Conservation (phyloP, 92 coral and sea anemone genomes). For the Zoanthus gigantus region DNA sequence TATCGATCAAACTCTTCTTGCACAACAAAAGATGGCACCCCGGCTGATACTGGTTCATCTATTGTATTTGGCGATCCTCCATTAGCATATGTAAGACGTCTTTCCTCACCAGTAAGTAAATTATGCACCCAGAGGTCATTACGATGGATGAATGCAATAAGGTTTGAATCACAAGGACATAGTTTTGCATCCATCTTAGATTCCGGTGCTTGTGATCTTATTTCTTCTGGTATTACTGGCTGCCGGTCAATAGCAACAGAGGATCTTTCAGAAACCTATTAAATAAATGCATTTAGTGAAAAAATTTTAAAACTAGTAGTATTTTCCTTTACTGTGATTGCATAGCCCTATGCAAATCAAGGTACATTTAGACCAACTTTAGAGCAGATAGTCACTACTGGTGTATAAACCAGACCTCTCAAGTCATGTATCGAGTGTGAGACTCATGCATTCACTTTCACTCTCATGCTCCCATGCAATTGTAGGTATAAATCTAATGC, state of each 20-base stretch:
- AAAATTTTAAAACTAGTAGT: too few relatives aligned
- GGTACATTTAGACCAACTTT: too few relatives aligned
- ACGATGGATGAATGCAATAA: slow-evolving; percentile 93
- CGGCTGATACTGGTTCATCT: slow-evolving; percentile 94
- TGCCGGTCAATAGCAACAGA: slow-evolving; percentile 53
- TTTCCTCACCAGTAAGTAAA: slow-evolving; percentile 80
- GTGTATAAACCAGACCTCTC: too few relatives aligned
- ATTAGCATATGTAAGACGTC: slow-evolving; percentile 87
- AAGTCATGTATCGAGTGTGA: too few relatives aligned
- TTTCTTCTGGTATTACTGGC: slow-evolving; percentile 85
- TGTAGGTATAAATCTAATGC: too few relatives aligned
- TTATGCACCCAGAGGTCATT: slow-evolving; percentile 96
- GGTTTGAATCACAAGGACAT: slow-evolving; percentile 91
- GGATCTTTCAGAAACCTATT: slow-evolving; percentile 49
- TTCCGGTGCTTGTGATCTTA: slow-evolving; percentile 82
- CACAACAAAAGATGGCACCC: slow-evolving; percentile 97
- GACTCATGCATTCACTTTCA: too few relatives aligned
- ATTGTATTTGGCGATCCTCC: slow-evolving; percentile 76
- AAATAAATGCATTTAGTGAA: not conserved
- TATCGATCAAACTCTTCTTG: slow-evolving; percentile 98
- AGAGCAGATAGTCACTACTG: too few relatives aligned
- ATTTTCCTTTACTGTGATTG: not conserved
- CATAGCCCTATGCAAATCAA: not conserved
- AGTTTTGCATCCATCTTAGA: slow-evolving; percentile 97
- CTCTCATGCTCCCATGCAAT: too few relatives aligned